Base-by-base conservation (phyloP, 2,888 invertebrate genomes). In the Acanthosoma haemorrhoidale region DNA sequence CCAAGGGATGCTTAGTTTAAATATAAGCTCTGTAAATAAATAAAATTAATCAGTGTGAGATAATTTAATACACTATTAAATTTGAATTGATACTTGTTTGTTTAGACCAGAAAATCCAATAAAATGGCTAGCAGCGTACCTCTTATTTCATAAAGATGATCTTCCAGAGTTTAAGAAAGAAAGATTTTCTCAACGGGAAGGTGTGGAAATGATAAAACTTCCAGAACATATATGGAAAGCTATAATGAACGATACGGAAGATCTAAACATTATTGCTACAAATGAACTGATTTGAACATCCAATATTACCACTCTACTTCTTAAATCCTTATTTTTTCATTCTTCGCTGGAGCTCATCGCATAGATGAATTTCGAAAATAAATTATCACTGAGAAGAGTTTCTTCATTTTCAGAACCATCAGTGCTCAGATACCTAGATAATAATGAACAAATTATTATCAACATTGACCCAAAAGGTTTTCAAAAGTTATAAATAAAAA, bases 301-400 rank as follows among this genome's bases (percentile, higher is more conserved):
- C 13, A 51, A n/a, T 21, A 25, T 8, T 51, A 25, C 13, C n/a
- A 1, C 25, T 21, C 25, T 21, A 51, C 29, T 51, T 2, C 25
- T 2, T n/a, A 21, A 21, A 21, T 21, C 13, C 25, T n/a, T 51
- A 2, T 18, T 9, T 21, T 43, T 18, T 29, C 29, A 64, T 15
- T 64, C 64, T 41, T 64, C 64, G 4, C 64, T 31, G 31, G 64
- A 64, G 16, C 64, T 64, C 15, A 64, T 64, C 2, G 39, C 31
- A 64, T 64, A 39, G 39, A 64, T 64, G 29, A 64, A 64, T 31
- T 38, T 64, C 2, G 64, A 64, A 16, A 64, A 64, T 25, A 64
- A 64, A 31, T 64, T 31, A 3, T 64, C 64, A 11, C 64, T 64
- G 11, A 64, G 64, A 29, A 64, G 64, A 9, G 64, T 39, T 64